Base-by-base conservation (phyloP, 2,113 vertebrate species). In the Halcyon malimbica region DNA sequence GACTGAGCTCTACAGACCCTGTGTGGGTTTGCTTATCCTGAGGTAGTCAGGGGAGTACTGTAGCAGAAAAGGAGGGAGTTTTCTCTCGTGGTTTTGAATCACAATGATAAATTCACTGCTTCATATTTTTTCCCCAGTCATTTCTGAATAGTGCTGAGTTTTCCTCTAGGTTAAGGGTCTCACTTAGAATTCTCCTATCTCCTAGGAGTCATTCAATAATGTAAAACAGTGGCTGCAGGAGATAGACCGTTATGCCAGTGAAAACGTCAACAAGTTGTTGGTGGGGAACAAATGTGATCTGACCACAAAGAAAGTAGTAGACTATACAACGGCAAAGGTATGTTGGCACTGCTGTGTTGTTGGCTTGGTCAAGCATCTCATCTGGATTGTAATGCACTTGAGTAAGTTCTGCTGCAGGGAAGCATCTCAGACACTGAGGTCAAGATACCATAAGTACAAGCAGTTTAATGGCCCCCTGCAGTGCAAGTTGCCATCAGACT, bases 221-320 rank as follows among this genome's bases (percentile, higher is more conserved):
- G 99, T 99, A 87, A 99, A 99, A 94, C 99, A 99, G 98, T 99
- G 99, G 99, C 99, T 99, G 86, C 99, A 99, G 98, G 99, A 99
- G 98, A 99, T 99, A 95, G 99, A 99, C 95, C 99, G 99, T 87
- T 99, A 99, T 62, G 99, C 99, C 98, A 99, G 99, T 95, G 99
- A 99, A 98, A 99, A 99, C 14, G 99, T 99, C 98, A 99, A 99
- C 98, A 99, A 99, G 98, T 99, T 99, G 98, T 98, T 99, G 96
- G 99, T 99, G 96, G 99, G 99, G 87, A 99, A 99, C 98, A 99
- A 99, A 94, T 99, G 99, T 95, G 99, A 99, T 97, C 98, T 99
- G 95, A 99, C 99, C 83, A 99, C 99, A 75, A 99, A 99, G 98
- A 99, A 99, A 97, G 98, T 99, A 91, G 99, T 99, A 98, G 99